These are phyloP conservation scores for Leptobrachium leishanense DNA, from an alignment of 2,113 vertebrate genomes.

Conservation along the genomic window DNA sequence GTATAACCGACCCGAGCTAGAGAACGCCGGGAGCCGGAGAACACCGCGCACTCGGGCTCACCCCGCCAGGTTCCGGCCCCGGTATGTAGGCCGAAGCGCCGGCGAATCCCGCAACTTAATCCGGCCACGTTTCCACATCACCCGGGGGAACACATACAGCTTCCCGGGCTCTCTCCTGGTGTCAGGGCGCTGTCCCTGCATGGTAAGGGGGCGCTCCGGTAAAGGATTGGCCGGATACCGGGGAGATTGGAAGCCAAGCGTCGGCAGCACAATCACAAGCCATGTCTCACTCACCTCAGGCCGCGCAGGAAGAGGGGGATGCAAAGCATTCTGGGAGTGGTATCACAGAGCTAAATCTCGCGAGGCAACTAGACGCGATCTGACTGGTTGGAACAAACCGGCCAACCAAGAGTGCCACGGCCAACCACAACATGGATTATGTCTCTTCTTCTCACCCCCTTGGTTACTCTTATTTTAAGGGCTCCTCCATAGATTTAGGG, in stretches of 20 bases:
- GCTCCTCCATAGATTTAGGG: no score
- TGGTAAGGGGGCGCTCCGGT: no score
- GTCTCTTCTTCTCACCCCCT: no score
- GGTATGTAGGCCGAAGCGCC: conserved; percentile 9
- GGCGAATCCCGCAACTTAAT: neutral
- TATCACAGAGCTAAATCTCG: neutral
- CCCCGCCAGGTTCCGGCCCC: neutral
- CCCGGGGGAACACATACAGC: neutral
- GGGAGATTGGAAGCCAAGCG: neutral
- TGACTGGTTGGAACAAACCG: neutral
- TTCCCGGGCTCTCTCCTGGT: neutral
- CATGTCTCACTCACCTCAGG: conserved; percentile 49
- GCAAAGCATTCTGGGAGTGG: conserved; percentile 18
- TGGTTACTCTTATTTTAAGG: no score
- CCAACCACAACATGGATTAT: neutral
- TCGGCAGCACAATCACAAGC: neutral
- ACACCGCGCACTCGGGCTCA: no score
- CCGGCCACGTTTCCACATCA: neutral
- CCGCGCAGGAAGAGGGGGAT: conserved; percentile 43
- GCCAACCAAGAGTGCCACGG: conserved; percentile 25
- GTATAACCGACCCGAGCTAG: no score
- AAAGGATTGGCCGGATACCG: conserved; percentile 9
- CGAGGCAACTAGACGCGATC: neutral
- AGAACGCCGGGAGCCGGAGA: no score
- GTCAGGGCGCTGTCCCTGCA: neutral